Conservation (phyloP, 1,140 invertebrate species). For the Temnothorax nylanderi region DNA sequence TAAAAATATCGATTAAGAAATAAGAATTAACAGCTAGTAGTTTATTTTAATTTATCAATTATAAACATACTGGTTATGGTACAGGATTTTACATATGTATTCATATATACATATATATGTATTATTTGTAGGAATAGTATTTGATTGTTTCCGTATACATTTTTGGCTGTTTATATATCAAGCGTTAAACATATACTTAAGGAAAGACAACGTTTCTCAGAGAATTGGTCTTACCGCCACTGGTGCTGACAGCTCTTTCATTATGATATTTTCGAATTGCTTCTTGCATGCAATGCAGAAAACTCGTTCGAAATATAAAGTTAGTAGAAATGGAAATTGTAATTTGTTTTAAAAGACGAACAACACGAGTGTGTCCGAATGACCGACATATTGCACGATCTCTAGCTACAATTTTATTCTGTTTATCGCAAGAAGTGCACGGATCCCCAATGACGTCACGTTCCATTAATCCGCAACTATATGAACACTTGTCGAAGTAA, state of each 20-base stretch:
- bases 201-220: not conserved
- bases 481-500: slow-evolving; percentile 11
- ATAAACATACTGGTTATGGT: not conserved
- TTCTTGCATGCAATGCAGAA: not conserved
- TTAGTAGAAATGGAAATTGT: not conserved
- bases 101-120: not conserved
- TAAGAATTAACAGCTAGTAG: no score
- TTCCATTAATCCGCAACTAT: slow-evolving; percentile 5
- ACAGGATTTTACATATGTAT: not conserved
- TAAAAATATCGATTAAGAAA: not conserved
- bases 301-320: not conserved
- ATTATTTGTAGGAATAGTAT: not conserved
- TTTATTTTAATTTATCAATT: not conserved
- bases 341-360: not conserved
- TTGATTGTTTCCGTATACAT: not conserved
- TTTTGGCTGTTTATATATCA: not conserved
- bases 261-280: not conserved
- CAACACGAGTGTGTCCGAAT: not conserved
- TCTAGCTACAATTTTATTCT: not conserved
- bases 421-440: not conserved
- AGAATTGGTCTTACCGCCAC: not conserved
- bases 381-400: not conserved
- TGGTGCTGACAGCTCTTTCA: slow-evolving; percentile 1
- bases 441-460: not conserved
- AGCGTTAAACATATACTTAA: not conserved